A percentile compares a stretch with the other conserved stretches of the same genome.
Conservation (phyloP, 2,888 invertebrate genomes). For the Harpalus rufipes region DNA sequence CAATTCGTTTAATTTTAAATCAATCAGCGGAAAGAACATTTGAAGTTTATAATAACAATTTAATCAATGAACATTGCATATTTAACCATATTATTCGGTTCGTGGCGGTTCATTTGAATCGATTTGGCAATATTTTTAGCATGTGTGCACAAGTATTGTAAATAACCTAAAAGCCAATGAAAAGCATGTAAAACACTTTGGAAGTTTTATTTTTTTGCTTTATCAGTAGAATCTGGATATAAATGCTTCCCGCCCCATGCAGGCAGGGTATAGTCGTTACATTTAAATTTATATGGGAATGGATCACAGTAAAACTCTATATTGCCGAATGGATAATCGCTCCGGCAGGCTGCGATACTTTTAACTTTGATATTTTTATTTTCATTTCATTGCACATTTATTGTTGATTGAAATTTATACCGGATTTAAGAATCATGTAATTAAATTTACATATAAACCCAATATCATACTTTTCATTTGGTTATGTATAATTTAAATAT, state of each 20-base stretch:
- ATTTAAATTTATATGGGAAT: constrained; percentile 49
- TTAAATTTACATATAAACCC: background rate
- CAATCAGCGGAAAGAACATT: background rate
- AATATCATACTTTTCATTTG: too few species aligned
- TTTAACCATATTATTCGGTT: constrained; percentile 10
- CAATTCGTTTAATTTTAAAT: constrained; percentile 12
- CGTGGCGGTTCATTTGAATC: background rate
- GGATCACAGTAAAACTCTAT: constrained; percentile 28
- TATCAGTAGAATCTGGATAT: constrained; percentile 44
- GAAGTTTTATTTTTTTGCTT: constrained; percentile 46
- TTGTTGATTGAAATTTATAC: background rate
- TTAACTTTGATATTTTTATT: constrained; percentile 38
- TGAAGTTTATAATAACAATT: background rate
- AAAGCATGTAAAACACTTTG: constrained; percentile 46
- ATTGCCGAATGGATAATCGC: constrained; percentile 45
- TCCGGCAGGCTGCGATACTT: constrained; percentile 23
- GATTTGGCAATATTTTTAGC: constrained; percentile 27
- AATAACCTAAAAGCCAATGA: constrained; percentile 35
- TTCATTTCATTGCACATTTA: background rate
- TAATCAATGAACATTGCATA: background rate
- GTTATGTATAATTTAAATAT: background rate
- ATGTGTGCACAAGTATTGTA: constrained; percentile 29
- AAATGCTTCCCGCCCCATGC: constrained; percentile 40
- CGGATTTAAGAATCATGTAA: background rate
- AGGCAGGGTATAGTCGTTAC: constrained; percentile 15